These are phyloP conservation scores for Phaonia tiefii DNA, from an alignment of 2,888 invertebrate genomes.

Conservation along the genomic window DNA sequence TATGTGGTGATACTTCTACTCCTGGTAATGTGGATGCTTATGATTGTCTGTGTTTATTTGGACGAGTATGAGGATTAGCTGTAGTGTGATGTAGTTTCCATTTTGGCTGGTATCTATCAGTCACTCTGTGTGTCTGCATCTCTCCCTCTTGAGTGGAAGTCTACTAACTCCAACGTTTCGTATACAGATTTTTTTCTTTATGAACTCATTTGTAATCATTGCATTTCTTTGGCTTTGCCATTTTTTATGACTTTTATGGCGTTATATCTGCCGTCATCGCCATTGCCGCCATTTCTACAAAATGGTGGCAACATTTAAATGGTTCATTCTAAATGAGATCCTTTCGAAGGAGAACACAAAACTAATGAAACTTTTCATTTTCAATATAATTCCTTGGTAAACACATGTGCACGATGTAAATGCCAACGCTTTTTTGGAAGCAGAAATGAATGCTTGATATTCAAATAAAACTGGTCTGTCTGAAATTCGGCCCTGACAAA, in stretches of 20 bases:
- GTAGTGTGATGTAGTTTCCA: conserved; percentile 15
- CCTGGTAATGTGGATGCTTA: no score
- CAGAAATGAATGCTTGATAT: no score
- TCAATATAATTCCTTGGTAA: no score
- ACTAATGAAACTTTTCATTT: conserved; percentile 63
- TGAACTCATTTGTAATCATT: conserved; percentile 67
- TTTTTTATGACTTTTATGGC: conserved; percentile 64
- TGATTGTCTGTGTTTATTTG: neutral
- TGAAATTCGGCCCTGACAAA: no score
- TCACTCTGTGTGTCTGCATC: conserved; percentile 30
- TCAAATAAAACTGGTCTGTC: no score
- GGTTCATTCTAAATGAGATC: conserved; percentile 21
- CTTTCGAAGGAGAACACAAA: conserved; percentile 33
- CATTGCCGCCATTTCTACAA: conserved; percentile 30
- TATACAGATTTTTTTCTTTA: conserved; percentile 50
- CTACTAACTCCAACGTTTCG: neutral
- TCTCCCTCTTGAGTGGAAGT: neutral
- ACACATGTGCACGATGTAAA: no score
- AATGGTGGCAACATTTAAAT: conserved; percentile 55
- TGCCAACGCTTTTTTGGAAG: no score
- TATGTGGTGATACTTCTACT: neutral
- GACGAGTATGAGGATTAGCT: neutral
- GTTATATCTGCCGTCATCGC: conserved; percentile 62
- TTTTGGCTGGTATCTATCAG: conserved; percentile 19
- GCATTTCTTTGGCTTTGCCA: conserved; percentile 63